These are phyloP conservation scores for Zaprionus ghesquierei DNA, from an alignment of 1,140 invertebrate genomes.

Conservation along the genomic window DNA sequence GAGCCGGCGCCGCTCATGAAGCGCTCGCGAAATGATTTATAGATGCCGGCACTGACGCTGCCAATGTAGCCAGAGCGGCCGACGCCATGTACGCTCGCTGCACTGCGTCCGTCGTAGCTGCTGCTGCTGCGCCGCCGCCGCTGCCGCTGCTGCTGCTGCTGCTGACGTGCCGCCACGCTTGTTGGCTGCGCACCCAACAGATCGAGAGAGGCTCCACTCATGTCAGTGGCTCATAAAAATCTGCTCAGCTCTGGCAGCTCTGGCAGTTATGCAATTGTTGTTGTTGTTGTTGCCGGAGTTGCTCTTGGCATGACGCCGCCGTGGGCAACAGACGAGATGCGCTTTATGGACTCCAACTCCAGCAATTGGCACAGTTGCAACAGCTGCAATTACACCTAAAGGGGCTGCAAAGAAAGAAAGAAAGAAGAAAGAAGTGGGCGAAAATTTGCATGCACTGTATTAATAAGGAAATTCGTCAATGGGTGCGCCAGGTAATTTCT, in stretches of 20 bases:
- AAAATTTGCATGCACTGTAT: slow-evolving; percentile 70
- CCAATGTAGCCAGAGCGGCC: slow-evolving; percentile 32
- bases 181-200: slow-evolving; percentile 41
- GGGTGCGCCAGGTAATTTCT: slow-evolving; percentile 30
- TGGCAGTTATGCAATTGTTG: slow-evolving; percentile 60
- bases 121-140: slow-evolving; percentile 32
- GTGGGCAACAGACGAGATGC: slow-evolving; percentile 29
- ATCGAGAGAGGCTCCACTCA: slow-evolving; percentile 66
- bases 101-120: slow-evolving; percentile 42
- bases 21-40: slow-evolving; percentile 61
- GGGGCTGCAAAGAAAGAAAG: neutral
- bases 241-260: neutral
- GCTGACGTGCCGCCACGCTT: slow-evolving; percentile 30
- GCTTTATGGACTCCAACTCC: slow-evolving; percentile 62
- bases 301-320: slow-evolving; percentile 40
- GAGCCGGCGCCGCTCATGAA: slow-evolving; percentile 42
- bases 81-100: slow-evolving; percentile 43
- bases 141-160: slow-evolving; percentile 23
- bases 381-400: slow-evolving; percentile 63
- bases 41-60: slow-evolving; percentile 55
- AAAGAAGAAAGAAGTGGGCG: slow-evolving; percentile 36
- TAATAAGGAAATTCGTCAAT: slow-evolving; percentile 61
- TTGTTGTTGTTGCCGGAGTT: slow-evolving; percentile 15
- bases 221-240: slow-evolving; percentile 15
- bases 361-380: slow-evolving; percentile 40